Conservation (phyloP, 2,888 invertebrate species). For the Epinotia brunnichana region DNA sequence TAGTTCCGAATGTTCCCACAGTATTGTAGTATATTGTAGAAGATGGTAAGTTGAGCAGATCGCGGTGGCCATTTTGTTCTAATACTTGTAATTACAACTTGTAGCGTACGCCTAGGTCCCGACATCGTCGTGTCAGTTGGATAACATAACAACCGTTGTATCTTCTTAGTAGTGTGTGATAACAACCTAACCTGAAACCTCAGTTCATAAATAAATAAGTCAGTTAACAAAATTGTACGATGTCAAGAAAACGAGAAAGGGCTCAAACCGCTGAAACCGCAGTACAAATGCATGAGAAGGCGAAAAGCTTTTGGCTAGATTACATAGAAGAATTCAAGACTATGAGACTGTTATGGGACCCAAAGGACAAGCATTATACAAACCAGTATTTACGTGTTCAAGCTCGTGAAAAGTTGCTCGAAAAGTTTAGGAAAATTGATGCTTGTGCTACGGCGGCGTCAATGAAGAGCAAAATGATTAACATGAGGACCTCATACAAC, state of each 20-base stretch:
- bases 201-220: neutral
- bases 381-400: constrained; percentile 1
- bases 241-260: neutral
- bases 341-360: constrained; percentile 3
- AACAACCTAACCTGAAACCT: neutral
- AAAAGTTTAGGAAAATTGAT: constrained; percentile 2
- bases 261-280: too few relatives aligned
- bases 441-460: neutral
- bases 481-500: constrained; percentile 9
- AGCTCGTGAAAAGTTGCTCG: constrained; percentile 4
- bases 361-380: neutral
- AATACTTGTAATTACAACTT: constrained; percentile 1
- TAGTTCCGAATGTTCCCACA: constrained; percentile 11
- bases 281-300: neutral
- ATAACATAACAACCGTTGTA: neutral
- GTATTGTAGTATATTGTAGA: neutral
- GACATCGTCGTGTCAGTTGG: neutral
- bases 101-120: neutral
- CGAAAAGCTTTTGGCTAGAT: neutral
- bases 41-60: neutral
- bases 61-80: constrained; percentile 1
- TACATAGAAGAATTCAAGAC: neutral
- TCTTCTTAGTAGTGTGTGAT: too few relatives aligned
- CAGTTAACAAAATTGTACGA: neutral
- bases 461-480: constrained; percentile 1